Percentiles rank a stretch among this genome's conserved stretches.
Conservation (phyloP, 2,113 vertebrate genomes). For the Dicentrarchus labrax region DNA sequence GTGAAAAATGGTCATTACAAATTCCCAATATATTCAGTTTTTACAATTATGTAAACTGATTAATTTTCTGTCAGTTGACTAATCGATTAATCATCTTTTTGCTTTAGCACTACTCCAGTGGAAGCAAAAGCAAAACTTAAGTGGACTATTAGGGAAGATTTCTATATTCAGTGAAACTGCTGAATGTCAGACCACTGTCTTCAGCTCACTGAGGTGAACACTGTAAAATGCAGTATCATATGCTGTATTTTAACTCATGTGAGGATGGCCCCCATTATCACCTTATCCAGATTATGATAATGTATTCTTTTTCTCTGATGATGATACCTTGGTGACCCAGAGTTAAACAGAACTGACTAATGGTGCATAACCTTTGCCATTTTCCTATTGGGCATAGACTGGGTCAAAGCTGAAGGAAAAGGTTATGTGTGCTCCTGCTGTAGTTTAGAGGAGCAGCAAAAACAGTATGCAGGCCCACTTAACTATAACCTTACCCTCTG, state of each 20-base stretch:
- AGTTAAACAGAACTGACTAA: slow-evolving; percentile 1
- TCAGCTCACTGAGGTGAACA: not conserved
- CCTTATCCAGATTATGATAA: not conserved
- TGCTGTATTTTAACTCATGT: not conserved
- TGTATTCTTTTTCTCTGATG: not conserved
- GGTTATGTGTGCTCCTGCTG: not conserved
- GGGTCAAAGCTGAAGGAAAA: slow-evolving; percentile 1
- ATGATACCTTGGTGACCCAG: not conserved
- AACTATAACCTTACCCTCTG: not conserved
- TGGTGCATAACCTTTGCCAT: not conserved
- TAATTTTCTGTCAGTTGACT: too few species aligned
- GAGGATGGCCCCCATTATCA: not conserved
- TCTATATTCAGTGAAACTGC: not conserved
- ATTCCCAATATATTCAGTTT: too few species aligned
- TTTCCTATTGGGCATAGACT: not conserved
- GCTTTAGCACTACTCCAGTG: too few species aligned
- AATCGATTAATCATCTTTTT: too few species aligned
- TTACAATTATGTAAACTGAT: too few species aligned
- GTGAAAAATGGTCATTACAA: too few species aligned
- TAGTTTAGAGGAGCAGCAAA: not conserved
- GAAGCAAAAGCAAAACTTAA: too few species aligned
- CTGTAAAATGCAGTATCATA: not conserved
- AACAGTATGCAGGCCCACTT: not conserved
- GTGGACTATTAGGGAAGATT: too few species aligned
- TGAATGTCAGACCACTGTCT: not conserved